Evolutionary conservation across 37 sponge, comb jelly and placozoan genomes (phyloP).

Genomic region (Chondrilla cf. caribensis): DNA sequence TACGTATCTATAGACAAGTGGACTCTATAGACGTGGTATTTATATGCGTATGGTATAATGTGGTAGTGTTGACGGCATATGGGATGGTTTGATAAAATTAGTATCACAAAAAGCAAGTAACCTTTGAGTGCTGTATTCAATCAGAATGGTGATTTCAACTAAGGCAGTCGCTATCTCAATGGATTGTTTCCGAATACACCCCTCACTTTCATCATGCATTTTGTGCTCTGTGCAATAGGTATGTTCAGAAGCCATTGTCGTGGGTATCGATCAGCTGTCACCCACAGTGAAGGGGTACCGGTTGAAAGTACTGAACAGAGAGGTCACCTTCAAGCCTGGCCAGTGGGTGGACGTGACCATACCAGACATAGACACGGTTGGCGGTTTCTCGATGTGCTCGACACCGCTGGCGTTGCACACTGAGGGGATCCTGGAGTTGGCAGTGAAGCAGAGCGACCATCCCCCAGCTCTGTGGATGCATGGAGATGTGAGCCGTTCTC

Average conservation of each 20-base stretch:
- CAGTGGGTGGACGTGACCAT: constrained; percentile 85
- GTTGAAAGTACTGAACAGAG: constrained; percentile 28
- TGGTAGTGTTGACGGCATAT: too few species aligned
- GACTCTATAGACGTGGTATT: too few species aligned
- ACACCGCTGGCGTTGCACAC: constrained; percentile 46
- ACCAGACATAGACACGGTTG: constrained; percentile 53
- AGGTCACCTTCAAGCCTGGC: constrained; percentile 61
- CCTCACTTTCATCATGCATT: too few species aligned
- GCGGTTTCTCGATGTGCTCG: constrained; percentile 86
- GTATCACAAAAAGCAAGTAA: too few species aligned
- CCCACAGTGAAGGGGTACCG: constrained; percentile 66
- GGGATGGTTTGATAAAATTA: too few species aligned
- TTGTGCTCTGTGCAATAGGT: too few species aligned
- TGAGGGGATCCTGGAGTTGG: constrained; percentile 43
- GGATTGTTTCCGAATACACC: too few species aligned
- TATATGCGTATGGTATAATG: too few species aligned
- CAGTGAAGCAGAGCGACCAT: constrained; percentile 69
- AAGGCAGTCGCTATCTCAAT: too few species aligned
- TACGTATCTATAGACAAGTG: too few species aligned
- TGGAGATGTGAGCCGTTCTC: constrained; percentile 9
- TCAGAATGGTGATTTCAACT: too few species aligned
- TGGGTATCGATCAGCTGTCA: constrained; percentile 47
- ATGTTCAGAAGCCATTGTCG: constrained; percentile 37
- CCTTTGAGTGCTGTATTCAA: too few species aligned
- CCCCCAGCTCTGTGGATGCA: constrained; percentile 83